Evolutionary conservation across 2,113 vertebrate genomes (phyloP), one percentile per base, ranked within the genome.

Genomic region (Galbula dea): DNA sequence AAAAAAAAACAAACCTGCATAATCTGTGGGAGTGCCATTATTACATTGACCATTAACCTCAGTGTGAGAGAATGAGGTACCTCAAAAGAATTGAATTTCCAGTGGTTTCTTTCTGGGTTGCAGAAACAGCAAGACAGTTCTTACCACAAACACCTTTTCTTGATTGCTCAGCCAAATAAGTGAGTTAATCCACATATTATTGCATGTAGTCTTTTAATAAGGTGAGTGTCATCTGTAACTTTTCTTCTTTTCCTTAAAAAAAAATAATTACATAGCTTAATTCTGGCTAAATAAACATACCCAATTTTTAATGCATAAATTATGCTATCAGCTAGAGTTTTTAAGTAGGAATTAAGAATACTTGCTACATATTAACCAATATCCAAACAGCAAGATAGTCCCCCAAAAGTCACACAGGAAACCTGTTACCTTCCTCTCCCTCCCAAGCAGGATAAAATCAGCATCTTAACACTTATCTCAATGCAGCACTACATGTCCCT

Each of bases 401-500:
- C 20, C 54, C 14, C 8, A 30, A 22, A 81, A 74, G 6, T 78
- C 37, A 62, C 29, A 37, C 5, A 24, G 17, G n/a, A 75, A 77
- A 12, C 32, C n/a, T 79, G 5, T 15, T 79, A 27, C 48, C 16
- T 81, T 88, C 19, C n/a, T 77, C 22, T 84, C 9, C 5, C 8
- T 49, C 48, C 7, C 37, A 72, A 76, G 43, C 4, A 79, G 36
- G 27, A 83, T 11, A 58, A 92, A 86, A 80, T 61, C 49, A 49
- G 1, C 30, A 77, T 8, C 15, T 69, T 77, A 46, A 62, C 1
- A 4, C 16, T 52, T 65, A 18, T 76, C 39, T 81, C 0, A 0
- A 26, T 71, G 37, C 63, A 84, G 9, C 14, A 23, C 24, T 9
- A 7, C 2, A 0, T 76, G 36, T 45, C 78, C 29, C 51, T 58